Evolutionary conservation across 1,140 invertebrate species (phyloP).

Genomic region (Drosophila rhopaloa): DNA sequence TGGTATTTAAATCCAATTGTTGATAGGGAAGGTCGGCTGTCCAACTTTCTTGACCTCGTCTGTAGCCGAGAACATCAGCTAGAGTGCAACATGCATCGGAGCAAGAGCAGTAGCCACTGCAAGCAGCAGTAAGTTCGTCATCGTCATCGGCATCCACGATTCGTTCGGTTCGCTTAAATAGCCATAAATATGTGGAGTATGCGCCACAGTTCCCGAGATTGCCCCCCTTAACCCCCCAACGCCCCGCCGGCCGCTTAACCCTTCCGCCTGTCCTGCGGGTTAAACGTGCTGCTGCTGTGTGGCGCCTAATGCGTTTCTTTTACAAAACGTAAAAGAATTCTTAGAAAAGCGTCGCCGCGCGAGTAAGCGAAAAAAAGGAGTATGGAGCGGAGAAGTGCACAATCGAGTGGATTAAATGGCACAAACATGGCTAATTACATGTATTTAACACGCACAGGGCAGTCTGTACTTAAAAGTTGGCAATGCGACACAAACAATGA

Average conservation of each 20-base stretch:
- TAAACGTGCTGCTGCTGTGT: constrained; percentile 75
- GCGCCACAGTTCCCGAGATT: constrained; percentile 46
- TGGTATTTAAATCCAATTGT: no score
- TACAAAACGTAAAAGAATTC: constrained; percentile 78
- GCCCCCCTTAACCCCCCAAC: not conserved
- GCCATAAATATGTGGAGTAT: constrained; percentile 83
- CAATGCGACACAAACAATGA: constrained; percentile 71
- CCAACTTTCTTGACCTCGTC: not conserved
- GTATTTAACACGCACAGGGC: constrained; percentile 73
- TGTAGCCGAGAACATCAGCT: constrained; percentile 13
- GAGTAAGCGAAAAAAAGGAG: constrained; percentile 24
- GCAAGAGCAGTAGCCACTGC: constrained; percentile 3
- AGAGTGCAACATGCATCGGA: constrained; percentile 12
- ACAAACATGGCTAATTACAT: constrained; percentile 83
- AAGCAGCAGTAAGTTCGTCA: constrained; percentile 43
- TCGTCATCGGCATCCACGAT: constrained; percentile 61
- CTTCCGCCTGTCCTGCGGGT: constrained; percentile 63
- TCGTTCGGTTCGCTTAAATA: constrained; percentile 73
- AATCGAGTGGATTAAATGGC: constrained; percentile 78
- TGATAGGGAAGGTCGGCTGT: no score
- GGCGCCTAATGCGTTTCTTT: constrained; percentile 80
- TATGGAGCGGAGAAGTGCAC: constrained; percentile 22
- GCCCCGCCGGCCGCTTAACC: constrained; percentile 11
- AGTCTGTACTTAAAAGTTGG: constrained; percentile 51
- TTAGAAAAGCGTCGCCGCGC: constrained; percentile 77